Evolutionary conservation across 2,113 vertebrate species (phyloP).

Genomic region (Gasterosteus aculeatus): DNA sequence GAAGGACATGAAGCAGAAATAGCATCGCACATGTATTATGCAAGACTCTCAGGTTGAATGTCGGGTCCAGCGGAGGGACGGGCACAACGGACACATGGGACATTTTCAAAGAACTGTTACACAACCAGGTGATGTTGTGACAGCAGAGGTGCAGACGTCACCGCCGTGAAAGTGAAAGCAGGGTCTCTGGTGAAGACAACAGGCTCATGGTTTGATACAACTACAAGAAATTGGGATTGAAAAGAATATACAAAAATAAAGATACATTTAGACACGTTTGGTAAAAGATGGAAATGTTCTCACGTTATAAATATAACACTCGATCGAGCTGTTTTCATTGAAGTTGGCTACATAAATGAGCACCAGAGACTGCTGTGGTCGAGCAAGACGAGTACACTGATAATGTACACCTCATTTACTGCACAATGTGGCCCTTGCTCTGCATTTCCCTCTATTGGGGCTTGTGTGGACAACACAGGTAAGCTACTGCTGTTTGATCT

Average conservation of each 20-base stretch:
- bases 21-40: constrained; percentile 73
- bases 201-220: too few relatives aligned
- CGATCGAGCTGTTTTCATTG: background rate
- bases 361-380: background rate
- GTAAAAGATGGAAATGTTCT: background rate
- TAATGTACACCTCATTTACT: background rate
- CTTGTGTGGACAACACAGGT: background rate
- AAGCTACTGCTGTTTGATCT: constrained; percentile 12
- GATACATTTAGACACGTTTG: background rate
- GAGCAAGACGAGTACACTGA: background rate
- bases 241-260: background rate
- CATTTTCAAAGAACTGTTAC: constrained; percentile 47
- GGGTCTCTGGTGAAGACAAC: too few relatives aligned
- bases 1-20: constrained; percentile 64
- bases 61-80: constrained; percentile 54
- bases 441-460: background rate
- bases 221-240: too few relatives aligned
- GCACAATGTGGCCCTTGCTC: background rate
- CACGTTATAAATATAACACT: background rate
- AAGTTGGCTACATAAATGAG: background rate
- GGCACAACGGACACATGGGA: constrained; percentile 23
- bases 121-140: constrained; percentile 28
- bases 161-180: background rate
- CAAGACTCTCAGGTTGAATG: constrained; percentile 55
- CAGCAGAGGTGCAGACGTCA: constrained; percentile 8